phyloP scores from a whole-genome alignment of 2,888 invertebrate genomes.

The Rhingia rostrata region DNA sequence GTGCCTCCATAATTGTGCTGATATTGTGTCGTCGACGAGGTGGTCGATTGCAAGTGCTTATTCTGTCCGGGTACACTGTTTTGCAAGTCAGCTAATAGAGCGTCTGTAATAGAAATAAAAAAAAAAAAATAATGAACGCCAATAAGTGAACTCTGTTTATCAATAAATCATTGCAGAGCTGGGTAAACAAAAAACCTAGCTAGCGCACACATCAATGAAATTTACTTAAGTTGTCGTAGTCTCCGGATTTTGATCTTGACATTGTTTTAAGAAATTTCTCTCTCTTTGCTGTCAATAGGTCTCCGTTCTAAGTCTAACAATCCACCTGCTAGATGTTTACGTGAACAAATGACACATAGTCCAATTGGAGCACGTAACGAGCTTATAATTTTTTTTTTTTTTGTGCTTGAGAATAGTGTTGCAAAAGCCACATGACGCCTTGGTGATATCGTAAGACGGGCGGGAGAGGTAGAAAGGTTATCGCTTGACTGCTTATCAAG shows the following conservation, averaged over 20 bases:
- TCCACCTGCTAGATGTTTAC: slow-evolving; percentile 18
- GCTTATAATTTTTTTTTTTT: too few species aligned
- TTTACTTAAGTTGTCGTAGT: slow-evolving; percentile 81
- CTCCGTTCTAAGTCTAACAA: neutral
- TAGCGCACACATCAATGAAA: slow-evolving; percentile 5
- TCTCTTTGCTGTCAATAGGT: slow-evolving; percentile 3
- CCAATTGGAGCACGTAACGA: slow-evolving; percentile 24
- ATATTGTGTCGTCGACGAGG: slow-evolving; percentile 78
- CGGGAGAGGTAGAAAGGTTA: slow-evolving; percentile 16
- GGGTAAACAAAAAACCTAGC: slow-evolving; percentile 5
- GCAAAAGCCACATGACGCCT: slow-evolving; percentile 7
- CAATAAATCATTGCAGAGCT: neutral
- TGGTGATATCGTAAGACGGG: neutral
- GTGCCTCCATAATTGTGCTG: slow-evolving; percentile 81
- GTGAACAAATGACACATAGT: slow-evolving; percentile 46
- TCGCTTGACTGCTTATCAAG: slow-evolving; percentile 44
- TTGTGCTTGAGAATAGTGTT: slow-evolving; percentile 14
- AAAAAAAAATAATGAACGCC: slow-evolving; percentile 13
- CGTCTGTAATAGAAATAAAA: slow-evolving; percentile 87
- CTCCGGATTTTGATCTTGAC: slow-evolving; percentile 79
- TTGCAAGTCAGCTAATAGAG: slow-evolving; percentile 96
- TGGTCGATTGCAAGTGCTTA: slow-evolving; percentile 47
- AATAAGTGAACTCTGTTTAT: slow-evolving; percentile 12
- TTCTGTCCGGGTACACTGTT: slow-evolving; percentile 90
- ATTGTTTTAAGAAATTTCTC: slow-evolving; percentile 25